Evolutionary conservation across 2,113 vertebrate species (phyloP).

Genomic region (Macroglossus sobrinus): DNA sequence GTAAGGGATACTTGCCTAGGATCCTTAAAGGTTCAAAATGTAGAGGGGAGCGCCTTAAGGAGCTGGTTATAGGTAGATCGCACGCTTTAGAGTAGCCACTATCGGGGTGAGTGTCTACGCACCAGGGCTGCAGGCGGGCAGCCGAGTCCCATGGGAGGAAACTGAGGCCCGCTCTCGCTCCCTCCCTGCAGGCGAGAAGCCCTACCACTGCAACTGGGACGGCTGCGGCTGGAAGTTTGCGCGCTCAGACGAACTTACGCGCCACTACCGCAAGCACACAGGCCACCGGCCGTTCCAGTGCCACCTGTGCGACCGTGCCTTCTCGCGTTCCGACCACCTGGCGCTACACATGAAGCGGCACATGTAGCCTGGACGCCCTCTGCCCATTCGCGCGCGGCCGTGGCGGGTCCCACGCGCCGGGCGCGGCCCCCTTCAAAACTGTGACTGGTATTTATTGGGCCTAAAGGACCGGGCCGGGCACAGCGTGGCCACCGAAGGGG

Average conservation of each 20-base stretch:
- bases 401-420: slow-evolving; percentile 93
- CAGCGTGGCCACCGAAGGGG: slow-evolving; percentile 59
- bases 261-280: slow-evolving; percentile 97
- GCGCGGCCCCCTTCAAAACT: slow-evolving; percentile 30
- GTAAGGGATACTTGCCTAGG: not conserved
- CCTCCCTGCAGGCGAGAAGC: slow-evolving; percentile 90
- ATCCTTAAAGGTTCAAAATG: not conserved
- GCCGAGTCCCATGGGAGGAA: not conserved
- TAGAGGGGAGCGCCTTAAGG: not conserved
- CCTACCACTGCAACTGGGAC: slow-evolving; percentile 97
- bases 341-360: slow-evolving; percentile 98
- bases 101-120: not conserved
- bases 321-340: slow-evolving; percentile 96
- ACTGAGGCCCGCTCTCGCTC: not conserved
- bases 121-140: slow-evolving; percentile 58
- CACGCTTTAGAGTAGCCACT: not conserved
- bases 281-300: slow-evolving; percentile 97
- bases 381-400: slow-evolving; percentile 49
- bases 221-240: slow-evolving; percentile 98
- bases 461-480: slow-evolving; percentile 69
- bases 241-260: slow-evolving; percentile 94
- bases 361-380: slow-evolving; percentile 80
- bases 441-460: slow-evolving; percentile 82
- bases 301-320: slow-evolving; percentile 95
- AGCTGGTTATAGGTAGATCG: not conserved